Evolutionary conservation across 2,113 vertebrate species (phyloP).

Genomic region (Paraplagusia blochii): DNA sequence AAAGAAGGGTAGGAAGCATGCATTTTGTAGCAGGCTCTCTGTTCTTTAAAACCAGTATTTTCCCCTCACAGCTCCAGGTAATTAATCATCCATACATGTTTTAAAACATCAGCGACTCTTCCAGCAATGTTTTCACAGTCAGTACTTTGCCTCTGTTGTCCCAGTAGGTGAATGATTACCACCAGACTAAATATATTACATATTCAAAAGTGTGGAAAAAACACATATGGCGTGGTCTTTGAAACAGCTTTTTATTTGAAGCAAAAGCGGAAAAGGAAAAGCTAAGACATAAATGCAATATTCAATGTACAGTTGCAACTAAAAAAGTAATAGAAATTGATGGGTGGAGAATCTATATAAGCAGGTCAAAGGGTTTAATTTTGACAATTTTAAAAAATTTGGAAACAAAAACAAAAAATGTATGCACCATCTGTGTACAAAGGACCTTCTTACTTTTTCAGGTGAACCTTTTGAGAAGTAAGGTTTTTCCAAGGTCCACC

Average conservation of each 20-base stretch:
- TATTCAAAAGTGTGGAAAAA: constrained; percentile 72
- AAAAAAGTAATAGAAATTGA: constrained; percentile 58
- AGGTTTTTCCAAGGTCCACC: no score
- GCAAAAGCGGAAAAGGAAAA: constrained; percentile 60
- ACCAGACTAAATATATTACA: constrained; percentile 70
- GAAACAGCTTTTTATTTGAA: constrained; percentile 70
- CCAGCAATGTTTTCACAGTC: constrained; percentile 56
- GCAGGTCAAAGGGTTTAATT: constrained; percentile 27
- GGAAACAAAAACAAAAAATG: no score
- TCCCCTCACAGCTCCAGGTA: constrained; percentile 67
- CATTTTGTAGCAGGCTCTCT: constrained; percentile 56
- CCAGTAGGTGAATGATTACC: constrained; percentile 72
- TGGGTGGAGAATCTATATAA: constrained; percentile 42
- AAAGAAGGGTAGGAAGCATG: constrained; percentile 57
- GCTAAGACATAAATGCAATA: constrained; percentile 40
- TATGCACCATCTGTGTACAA: no score
- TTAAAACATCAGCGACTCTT: constrained; percentile 73
- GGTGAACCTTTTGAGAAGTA: no score
- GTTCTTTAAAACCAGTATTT: constrained; percentile 72
- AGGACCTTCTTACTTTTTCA: no score
- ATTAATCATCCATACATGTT: constrained; percentile 77
- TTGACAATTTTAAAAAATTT: no score
- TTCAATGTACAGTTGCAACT: constrained; percentile 59
- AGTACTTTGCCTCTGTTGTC: constrained; percentile 66
- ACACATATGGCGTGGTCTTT: constrained; percentile 71